These are phyloP conservation scores for Eristalinus aeneus DNA, from an alignment of 2,888 invertebrate genomes.

Conservation along the genomic window DNA sequence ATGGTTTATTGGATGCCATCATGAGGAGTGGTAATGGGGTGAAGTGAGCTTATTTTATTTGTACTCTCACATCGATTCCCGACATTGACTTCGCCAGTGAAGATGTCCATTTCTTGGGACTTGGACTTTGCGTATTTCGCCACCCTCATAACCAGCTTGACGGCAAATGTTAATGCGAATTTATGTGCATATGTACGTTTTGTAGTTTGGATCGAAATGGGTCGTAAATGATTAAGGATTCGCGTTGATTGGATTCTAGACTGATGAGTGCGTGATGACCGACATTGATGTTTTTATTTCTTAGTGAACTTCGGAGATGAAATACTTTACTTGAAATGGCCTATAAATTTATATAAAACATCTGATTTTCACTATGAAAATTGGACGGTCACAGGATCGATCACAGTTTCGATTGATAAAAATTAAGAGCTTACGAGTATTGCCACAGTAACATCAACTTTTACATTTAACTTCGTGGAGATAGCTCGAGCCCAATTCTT, in stretches of 20 bases:
- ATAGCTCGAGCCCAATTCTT: too few relatives aligned
- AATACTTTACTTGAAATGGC: background rate
- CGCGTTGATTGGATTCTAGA: conserved; percentile 22
- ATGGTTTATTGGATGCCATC: conserved; percentile 61
- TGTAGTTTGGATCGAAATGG: background rate
- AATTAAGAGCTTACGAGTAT: too few relatives aligned
- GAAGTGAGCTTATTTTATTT: conserved; percentile 22
- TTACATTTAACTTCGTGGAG: too few relatives aligned
- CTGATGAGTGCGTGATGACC: conserved; percentile 22
- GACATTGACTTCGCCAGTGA: background rate
- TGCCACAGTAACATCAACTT: too few relatives aligned
- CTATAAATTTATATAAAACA: background rate
- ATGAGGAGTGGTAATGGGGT: conserved; percentile 1
- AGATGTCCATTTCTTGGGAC: background rate
- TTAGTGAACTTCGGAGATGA: background rate
- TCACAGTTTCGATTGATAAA: too few relatives aligned
- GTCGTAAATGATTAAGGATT: conserved; percentile 33
- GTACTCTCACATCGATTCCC: background rate
- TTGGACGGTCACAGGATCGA: too few relatives aligned
- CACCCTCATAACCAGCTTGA: background rate
- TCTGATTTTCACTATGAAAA: too few relatives aligned
- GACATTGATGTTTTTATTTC: background rate
- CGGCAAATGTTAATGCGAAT: background rate
- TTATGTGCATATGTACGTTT: background rate
- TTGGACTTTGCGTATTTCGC: background rate